Conservation (phyloP, 2,888 invertebrate genomes). For the Cactoblastis cactorum region DNA sequence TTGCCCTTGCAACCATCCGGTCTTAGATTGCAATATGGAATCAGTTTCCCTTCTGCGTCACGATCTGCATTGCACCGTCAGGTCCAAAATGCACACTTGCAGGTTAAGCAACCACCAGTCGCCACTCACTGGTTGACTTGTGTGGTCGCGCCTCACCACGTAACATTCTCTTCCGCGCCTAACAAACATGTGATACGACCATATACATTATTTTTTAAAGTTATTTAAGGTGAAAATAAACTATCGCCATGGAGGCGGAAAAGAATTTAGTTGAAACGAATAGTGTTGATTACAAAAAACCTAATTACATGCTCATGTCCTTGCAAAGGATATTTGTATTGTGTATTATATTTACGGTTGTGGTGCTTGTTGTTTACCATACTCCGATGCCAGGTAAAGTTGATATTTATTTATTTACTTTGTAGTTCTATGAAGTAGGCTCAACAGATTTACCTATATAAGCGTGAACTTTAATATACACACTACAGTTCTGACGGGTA, state of each 20-base stretch:
- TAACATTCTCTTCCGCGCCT: constrained; percentile 18
- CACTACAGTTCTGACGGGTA: no score
- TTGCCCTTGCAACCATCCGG: no score
- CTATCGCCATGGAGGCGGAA: constrained; percentile 48
- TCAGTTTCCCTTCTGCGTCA: neutral
- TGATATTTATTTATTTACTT: neutral
- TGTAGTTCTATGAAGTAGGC: no score
- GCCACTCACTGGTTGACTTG: constrained; percentile 60
- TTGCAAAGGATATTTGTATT: constrained; percentile 83
- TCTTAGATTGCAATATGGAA: no score
- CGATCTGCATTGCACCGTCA: constrained; percentile 22
- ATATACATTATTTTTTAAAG: neutral
- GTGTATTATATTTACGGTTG: constrained; percentile 82
- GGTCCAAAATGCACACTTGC: constrained; percentile 30
- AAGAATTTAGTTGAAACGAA: constrained; percentile 41
- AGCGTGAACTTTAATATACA: no score
- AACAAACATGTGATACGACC: constrained; percentile 36
- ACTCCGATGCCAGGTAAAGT: constrained; percentile 84
- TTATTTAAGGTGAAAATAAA: neutral
- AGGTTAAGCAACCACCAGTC: constrained; percentile 44
- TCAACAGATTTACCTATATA: no score
- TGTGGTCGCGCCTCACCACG: constrained; percentile 47
- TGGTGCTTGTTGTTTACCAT: constrained; percentile 84
- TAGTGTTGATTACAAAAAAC: constrained; percentile 50
- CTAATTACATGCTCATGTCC: constrained; percentile 79